Evolutionary conservation across 2,113 vertebrate genomes (phyloP).

Genomic region (Microcebus tavaratra): DNA sequence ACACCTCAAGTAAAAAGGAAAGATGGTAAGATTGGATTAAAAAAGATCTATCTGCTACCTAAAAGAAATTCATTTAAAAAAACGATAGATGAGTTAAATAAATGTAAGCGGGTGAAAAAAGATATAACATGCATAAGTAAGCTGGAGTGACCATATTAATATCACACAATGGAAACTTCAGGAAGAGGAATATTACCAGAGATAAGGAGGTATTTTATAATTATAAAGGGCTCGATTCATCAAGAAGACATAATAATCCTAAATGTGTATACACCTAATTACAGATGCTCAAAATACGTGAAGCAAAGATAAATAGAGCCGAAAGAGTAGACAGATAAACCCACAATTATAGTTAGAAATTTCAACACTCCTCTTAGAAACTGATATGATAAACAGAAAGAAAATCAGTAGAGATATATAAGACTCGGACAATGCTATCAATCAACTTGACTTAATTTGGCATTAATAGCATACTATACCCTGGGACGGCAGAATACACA

Average conservation of each 20-base stretch:
- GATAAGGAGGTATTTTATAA: background rate
- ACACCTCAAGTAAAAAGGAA: constrained; percentile 46
- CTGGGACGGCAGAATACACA: background rate
- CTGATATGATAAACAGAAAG: background rate
- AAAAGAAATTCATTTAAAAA: constrained; percentile 8
- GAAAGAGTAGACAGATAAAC: constrained; percentile 5
- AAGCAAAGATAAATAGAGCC: constrained; percentile 27
- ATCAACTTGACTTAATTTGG: background rate
- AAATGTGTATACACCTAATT: background rate
- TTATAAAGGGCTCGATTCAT: background rate
- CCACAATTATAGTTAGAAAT: background rate
- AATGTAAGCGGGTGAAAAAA: background rate
- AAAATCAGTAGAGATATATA: background rate
- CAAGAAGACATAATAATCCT: background rate
- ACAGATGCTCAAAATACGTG: background rate
- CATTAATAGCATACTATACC: background rate
- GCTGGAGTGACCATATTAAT: background rate
- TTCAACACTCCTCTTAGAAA: background rate
- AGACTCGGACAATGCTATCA: background rate
- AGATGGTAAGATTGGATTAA: background rate
- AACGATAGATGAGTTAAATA: background rate
- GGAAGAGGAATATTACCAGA: background rate
- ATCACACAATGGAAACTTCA: background rate
- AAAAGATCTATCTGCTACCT: background rate
- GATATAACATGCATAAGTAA: background rate